Conservation (phyloP, 1,140 invertebrate genomes). For the Leptinotarsa texana region DNA sequence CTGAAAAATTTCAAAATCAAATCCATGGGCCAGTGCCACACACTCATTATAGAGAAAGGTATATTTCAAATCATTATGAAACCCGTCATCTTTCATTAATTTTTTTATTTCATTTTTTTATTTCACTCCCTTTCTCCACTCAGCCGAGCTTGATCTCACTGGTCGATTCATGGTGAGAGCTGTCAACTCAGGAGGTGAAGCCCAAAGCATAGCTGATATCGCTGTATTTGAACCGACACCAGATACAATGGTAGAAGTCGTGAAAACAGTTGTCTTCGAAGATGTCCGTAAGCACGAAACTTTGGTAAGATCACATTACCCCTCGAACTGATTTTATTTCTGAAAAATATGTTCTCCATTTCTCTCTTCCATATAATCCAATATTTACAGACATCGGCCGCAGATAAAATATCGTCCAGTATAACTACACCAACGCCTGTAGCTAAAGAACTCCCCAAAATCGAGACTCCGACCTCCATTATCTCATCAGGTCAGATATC, state of each 20-base stretch:
- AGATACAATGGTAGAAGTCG: constrained; percentile 68
- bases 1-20: constrained; percentile 59
- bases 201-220: constrained; percentile 76
- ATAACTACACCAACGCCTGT: constrained; percentile 35
- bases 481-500: constrained; percentile 33
- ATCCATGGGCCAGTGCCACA: constrained; percentile 68
- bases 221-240: constrained; percentile 73
- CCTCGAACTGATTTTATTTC: background rate
- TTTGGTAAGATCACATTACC: constrained; percentile 45
- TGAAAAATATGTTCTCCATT: constrained; percentile 44
- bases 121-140: constrained; percentile 23
- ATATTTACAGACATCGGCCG: constrained; percentile 46
- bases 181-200: constrained; percentile 74
- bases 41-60: constrained; percentile 74
- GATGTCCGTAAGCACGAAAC: constrained; percentile 57
- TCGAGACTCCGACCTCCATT: constrained; percentile 19
- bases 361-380: background rate
- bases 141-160: constrained; percentile 65
- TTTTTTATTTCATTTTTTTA: background rate
- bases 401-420: constrained; percentile 48
- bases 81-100: background rate
- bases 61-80: constrained; percentile 7
- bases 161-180: constrained; percentile 76
- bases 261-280: constrained; percentile 68
- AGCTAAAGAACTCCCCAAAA: constrained; percentile 33